phyloP scores from a whole-genome alignment of 2,888 invertebrate species.

The Seira ritae region DNA sequence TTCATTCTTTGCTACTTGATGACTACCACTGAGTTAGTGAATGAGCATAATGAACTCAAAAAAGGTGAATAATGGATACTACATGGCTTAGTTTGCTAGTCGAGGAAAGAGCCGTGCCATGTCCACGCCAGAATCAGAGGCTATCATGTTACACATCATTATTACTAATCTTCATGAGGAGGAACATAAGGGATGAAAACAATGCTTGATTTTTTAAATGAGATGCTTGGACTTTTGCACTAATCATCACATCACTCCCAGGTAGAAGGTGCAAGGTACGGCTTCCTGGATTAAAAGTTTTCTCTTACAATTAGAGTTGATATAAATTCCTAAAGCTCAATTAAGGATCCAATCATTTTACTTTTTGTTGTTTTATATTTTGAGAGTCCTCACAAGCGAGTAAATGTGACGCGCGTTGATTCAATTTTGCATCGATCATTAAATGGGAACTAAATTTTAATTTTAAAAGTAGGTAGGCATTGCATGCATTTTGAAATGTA shows the following conservation, averaged over 20 bases:
- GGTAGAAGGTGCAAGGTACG: not conserved
- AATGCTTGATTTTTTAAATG: slow-evolving; percentile 30
- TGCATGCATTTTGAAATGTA: too few species aligned
- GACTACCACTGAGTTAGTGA: not conserved
- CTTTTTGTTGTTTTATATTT: too few species aligned
- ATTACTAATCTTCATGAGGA: slow-evolving; percentile 2
- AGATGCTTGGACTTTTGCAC: not conserved
- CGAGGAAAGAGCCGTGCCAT: too few species aligned
- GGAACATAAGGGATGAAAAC: not conserved
- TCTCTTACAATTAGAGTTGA: too few species aligned
- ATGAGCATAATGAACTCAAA: not conserved
- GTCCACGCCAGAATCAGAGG: slow-evolving; percentile 32
- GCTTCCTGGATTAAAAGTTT: too few species aligned
- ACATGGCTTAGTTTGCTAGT: not conserved
- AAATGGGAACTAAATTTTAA: too few species aligned
- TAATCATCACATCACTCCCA: not conserved
- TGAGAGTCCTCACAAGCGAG: too few species aligned
- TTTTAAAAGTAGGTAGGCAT: too few species aligned
- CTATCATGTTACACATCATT: slow-evolving; percentile 59
- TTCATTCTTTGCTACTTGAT: not conserved
- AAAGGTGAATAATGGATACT: not conserved
- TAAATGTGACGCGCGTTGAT: too few species aligned
- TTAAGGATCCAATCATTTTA: too few species aligned
- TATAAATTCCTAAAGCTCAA: too few species aligned
- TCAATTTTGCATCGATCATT: too few species aligned